Evolutionary conservation across 2,113 vertebrate genomes (phyloP).

Genomic region (Eudyptes chrysolophus): DNA sequence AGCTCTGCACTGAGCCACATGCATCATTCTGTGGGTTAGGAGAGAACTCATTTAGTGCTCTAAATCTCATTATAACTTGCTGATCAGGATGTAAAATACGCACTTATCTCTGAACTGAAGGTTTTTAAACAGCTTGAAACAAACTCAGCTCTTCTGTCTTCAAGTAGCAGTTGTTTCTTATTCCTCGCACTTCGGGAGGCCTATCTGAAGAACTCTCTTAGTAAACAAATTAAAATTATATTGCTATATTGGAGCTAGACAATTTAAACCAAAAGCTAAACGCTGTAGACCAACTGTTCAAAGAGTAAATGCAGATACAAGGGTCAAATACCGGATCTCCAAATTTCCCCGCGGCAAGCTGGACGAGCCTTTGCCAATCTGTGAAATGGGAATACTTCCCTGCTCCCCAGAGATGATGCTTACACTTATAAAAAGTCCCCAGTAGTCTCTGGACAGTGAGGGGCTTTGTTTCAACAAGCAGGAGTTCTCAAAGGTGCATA

Average conservation of each 20-base stretch:
- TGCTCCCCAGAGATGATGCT: background rate
- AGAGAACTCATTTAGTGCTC: background rate
- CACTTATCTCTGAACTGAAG: background rate
- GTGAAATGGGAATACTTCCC: background rate
- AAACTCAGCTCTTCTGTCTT: background rate
- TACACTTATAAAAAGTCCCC: background rate
- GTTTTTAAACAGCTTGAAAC: constrained; percentile 14
- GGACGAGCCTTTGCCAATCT: background rate
- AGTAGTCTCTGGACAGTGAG: background rate
- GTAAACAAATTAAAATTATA: constrained; percentile 9
- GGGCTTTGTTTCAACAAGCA: background rate
- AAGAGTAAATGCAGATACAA: background rate
- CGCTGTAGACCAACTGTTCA: background rate
- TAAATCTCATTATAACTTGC: background rate
- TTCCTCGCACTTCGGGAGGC: background rate
- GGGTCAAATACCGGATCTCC: background rate
- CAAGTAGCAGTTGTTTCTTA: background rate
- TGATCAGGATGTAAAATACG: background rate
- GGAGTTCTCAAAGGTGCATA: background rate
- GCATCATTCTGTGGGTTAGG: background rate
- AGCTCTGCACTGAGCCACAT: background rate
- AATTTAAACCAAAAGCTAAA: background rate
- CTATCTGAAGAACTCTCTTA: background rate
- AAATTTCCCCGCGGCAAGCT: background rate
- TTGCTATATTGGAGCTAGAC: background rate